Evolutionary conservation across 2,888 invertebrate species (phyloP).

Genomic region (Hartigia nigra): DNA sequence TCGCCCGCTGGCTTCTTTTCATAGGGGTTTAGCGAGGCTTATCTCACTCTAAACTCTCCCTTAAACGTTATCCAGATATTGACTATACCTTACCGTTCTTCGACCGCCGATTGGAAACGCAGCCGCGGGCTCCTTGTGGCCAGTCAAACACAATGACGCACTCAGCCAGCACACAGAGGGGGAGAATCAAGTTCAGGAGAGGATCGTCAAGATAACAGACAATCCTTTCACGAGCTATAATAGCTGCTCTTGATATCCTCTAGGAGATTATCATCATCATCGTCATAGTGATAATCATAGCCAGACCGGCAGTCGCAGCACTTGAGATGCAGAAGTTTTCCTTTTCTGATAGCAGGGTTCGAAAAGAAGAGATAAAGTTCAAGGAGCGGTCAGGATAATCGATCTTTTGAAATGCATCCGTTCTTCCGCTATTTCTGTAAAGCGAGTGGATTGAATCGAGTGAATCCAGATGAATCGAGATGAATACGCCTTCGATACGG

Average conservation of each 20-base stretch:
- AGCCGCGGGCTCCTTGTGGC: neutral
- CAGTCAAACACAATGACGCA: neutral
- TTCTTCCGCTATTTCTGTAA: no score
- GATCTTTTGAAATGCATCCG: neutral
- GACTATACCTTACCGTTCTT: neutral
- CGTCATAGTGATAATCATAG: neutral
- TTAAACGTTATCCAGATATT: neutral
- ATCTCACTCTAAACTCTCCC: neutral
- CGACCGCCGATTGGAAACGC: neutral
- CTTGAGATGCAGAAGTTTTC: neutral
- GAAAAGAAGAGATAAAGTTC: neutral
- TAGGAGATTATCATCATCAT: neutral
- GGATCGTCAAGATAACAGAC: neutral
- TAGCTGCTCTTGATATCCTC: neutral
- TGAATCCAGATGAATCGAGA: no score
- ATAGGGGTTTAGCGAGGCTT: neutral
- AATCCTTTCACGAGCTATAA: neutral
- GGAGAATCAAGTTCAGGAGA: neutral
- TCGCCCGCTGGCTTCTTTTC: constrained; percentile 2
- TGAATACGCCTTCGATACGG: no score
- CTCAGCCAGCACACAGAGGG: neutral
- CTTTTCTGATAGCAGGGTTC: neutral
- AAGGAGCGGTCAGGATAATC: neutral
- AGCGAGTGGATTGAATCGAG: no score
- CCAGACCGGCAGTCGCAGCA: neutral